These are phyloP conservation scores for Bolinopsis microptera DNA, from an alignment of 37 sponge, comb jelly and placozoan genomes.

Conservation along the genomic window DNA sequence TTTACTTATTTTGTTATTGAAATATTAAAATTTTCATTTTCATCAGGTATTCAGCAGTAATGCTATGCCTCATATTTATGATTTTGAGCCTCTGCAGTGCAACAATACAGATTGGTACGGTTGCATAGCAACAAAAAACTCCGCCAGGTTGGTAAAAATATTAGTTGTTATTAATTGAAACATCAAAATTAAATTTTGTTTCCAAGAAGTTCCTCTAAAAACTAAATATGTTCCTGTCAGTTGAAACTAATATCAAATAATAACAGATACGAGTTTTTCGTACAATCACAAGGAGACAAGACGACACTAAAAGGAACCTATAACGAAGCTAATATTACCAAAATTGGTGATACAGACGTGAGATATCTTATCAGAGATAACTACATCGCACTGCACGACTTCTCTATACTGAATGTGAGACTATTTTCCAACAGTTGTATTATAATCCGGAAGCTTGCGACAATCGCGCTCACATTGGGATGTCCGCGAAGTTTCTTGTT, in stretches of 20 bases:
- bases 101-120: neutral
- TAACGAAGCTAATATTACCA: neutral
- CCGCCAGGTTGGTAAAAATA: neutral
- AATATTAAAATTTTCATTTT: too few relatives aligned
- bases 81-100: neutral
- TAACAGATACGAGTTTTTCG: neutral
- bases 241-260: too few relatives aligned
- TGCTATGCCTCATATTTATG: neutral
- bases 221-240: too few relatives aligned
- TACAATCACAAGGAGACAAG: neutral
- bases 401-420: neutral
- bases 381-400: conserved; percentile 19
- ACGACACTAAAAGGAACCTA: neutral
- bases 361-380: neutral
- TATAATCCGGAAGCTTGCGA: too few relatives aligned
- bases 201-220: too few relatives aligned
- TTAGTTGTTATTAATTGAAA: neutral
- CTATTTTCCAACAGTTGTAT: neutral
- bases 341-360: neutral
- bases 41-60: neutral
- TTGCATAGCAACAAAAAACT: neutral
- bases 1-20: too few relatives aligned
- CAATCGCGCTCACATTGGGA: too few relatives aligned
- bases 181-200: too few relatives aligned
- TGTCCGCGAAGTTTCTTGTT: too few relatives aligned